Base-by-base conservation (phyloP, 1,140 invertebrate species). In the Globodera rostochiensis region DNA sequence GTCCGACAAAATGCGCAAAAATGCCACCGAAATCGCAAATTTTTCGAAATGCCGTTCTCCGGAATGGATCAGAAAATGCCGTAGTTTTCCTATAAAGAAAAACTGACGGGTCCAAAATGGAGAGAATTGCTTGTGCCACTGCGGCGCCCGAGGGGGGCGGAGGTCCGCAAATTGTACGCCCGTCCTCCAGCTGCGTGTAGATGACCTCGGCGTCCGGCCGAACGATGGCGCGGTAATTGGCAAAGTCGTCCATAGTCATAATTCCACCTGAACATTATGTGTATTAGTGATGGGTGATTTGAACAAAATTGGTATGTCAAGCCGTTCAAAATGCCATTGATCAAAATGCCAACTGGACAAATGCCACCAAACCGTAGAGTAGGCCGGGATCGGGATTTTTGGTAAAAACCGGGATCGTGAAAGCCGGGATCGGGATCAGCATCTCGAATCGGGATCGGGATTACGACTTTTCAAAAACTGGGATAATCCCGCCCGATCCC, bases 231-330 rank as follows among this genome's bases (percentile, higher is more conserved):
- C 93, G 93, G 90, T 86, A 93, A 91, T 92, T 91, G 77, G 90
- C 89, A 85, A 96, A 92, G 91, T 96, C 95, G 84, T 94, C 91
- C 79, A 91, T 91, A 6, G 93, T 94, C 1, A 96, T 93, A 50
- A 95, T 95, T 71, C 94, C 94, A 45, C 90, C 91, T 90, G 64
- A 64, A 82, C 11, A 13, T 7, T 36, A 36, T 36, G 36, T 36
- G 3, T 36, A 36, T 36, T 36, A 36, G 1, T 36, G 36, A 36
- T 36, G 3, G 36, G 36, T 36, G 36, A 36, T 36, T 36, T 36
- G 36, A 36, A 36, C 36, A 36, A 36, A 36, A 2, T 36, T 1
- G 36, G 36, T 36, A 36, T 36, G 36, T 36, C 36, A 36, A 36
- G 36, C 36, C 36, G 36, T 0, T 36, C 36, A 36, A 36, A 36